These are phyloP conservation scores for Mionectes macconnelli DNA, from an alignment of 2,113 vertebrate species.

Conservation along the genomic window DNA sequence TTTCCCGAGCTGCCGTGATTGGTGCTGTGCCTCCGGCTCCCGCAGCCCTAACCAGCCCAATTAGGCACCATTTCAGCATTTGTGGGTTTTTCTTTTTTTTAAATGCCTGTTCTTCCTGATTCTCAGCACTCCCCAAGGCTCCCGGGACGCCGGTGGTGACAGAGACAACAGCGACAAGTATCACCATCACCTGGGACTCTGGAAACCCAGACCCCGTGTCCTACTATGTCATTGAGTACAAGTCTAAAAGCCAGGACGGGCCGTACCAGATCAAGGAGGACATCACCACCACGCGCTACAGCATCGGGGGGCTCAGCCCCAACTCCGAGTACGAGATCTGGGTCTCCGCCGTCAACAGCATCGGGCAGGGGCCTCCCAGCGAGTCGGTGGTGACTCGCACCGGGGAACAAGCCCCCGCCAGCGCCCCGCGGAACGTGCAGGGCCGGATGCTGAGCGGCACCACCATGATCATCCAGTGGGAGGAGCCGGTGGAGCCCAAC, in stretches of 20 bases:
- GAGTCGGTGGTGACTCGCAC: constrained; percentile 93
- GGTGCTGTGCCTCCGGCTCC: constrained; percentile 10
- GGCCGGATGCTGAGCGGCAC: constrained; percentile 91
- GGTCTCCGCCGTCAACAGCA: constrained; percentile 94
- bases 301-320: constrained; percentile 95
- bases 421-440: constrained; percentile 91
- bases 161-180: constrained; percentile 96
- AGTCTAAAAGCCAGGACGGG: constrained; percentile 91
- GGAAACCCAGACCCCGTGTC: constrained; percentile 95
- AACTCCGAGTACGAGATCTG: constrained; percentile 98
- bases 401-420: constrained; percentile 93
- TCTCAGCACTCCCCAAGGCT: constrained; percentile 92
- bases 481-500: constrained; percentile 96
- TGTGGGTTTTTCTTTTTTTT: not conserved
- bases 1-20: not conserved
- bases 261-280: constrained; percentile 94
- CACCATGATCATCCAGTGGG: constrained; percentile 98
- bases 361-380: constrained; percentile 94
- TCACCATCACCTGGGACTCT: constrained; percentile 98
- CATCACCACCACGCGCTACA: constrained; percentile 98
- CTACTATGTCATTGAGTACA: constrained; percentile 96
- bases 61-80: constrained; percentile 15
- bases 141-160: constrained; percentile 93
- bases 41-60: constrained; percentile 17
- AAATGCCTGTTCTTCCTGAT: constrained; percentile 44